These are phyloP conservation scores for Agrochola macilenta DNA, from an alignment of 2,888 invertebrate genomes.

Conservation along the genomic window DNA sequence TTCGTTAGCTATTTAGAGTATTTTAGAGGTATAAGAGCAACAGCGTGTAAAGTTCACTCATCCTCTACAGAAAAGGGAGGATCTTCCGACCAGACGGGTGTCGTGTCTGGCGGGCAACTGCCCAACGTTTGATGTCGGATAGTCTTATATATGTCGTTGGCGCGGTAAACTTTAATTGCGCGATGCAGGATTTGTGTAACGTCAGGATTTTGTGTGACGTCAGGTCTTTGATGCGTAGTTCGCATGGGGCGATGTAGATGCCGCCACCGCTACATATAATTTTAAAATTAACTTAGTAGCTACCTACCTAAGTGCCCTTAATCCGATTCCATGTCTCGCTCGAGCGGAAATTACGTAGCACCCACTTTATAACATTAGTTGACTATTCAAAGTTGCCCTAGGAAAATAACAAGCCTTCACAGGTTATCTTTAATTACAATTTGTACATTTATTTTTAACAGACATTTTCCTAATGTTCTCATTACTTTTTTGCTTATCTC, in stretches of 20 bases:
- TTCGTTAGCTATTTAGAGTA: slow-evolving; percentile 3
- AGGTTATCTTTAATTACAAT: slow-evolving; percentile 31
- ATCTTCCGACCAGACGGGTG: no score
- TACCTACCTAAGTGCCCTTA: slow-evolving; percentile 19
- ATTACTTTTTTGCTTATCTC: slow-evolving; percentile 35
- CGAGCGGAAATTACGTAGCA: slow-evolving; percentile 40
- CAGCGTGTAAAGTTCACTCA: no score
- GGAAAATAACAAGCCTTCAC: slow-evolving; percentile 23
- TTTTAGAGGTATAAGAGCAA: no score
- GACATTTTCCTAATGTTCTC: slow-evolving; percentile 23
- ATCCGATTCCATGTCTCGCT: slow-evolving; percentile 23
- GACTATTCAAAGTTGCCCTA: slow-evolving; percentile 9
- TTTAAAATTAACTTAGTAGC: slow-evolving; percentile 30
- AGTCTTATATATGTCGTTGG: no score
- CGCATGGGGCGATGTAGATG: no score
- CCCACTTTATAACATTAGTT: slow-evolving; percentile 37
- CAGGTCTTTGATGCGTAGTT: no score
- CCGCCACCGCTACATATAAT: background rate
- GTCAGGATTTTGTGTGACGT: no score
- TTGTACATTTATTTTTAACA: slow-evolving; percentile 15
- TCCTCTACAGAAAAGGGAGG: no score
- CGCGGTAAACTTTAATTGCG: no score
- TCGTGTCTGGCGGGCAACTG: no score
- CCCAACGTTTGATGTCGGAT: no score
- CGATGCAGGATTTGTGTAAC: no score